A percentile compares a stretch with the other conserved stretches of the same genome.
Conservation (phyloP, 2,888 invertebrate species). For the Lepidonotus clava region DNA sequence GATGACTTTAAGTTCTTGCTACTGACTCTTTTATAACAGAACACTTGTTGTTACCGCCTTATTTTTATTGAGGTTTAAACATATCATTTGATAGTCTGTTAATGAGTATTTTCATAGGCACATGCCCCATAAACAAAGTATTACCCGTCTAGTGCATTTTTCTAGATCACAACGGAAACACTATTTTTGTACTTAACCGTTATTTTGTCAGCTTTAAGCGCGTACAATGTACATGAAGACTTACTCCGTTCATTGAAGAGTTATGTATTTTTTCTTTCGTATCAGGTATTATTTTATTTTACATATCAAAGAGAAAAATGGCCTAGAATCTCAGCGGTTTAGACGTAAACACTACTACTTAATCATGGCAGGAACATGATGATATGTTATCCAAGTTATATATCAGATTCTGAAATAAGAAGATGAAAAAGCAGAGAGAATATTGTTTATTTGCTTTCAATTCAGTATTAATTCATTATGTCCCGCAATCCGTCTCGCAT, state of each 20-base stretch:
- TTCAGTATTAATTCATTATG: constrained; percentile 48
- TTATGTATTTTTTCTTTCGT: constrained; percentile 18
- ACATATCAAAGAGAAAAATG: background rate
- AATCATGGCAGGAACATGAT: constrained; percentile 47
- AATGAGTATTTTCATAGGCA: constrained; percentile 53
- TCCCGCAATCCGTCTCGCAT: constrained; percentile 40
- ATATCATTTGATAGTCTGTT: constrained; percentile 53
- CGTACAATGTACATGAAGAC: constrained; percentile 49
- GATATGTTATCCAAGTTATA: constrained; percentile 22
- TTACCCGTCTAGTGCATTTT: constrained; percentile 52
- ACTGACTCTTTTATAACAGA: constrained; percentile 49
- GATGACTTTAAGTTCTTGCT: constrained; percentile 51
- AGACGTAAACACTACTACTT: background rate
- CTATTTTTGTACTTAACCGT: constrained; percentile 52
- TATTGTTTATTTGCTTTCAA: constrained; percentile 28
- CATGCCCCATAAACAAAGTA: constrained; percentile 52
- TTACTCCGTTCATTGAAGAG: constrained; percentile 49
- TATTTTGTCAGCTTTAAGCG: constrained; percentile 43
- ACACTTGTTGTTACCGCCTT: constrained; percentile 42
- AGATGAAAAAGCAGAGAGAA: background rate
- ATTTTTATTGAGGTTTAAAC: constrained; percentile 49
- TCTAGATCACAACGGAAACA: constrained; percentile 51
- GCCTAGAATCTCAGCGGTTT: constrained; percentile 33
- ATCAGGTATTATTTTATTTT: constrained; percentile 47
- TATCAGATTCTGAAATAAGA: constrained; percentile 11